phyloP scores from a whole-genome alignment of 64 coral and sea anemone species.

The Montipora foliosa region DNA sequence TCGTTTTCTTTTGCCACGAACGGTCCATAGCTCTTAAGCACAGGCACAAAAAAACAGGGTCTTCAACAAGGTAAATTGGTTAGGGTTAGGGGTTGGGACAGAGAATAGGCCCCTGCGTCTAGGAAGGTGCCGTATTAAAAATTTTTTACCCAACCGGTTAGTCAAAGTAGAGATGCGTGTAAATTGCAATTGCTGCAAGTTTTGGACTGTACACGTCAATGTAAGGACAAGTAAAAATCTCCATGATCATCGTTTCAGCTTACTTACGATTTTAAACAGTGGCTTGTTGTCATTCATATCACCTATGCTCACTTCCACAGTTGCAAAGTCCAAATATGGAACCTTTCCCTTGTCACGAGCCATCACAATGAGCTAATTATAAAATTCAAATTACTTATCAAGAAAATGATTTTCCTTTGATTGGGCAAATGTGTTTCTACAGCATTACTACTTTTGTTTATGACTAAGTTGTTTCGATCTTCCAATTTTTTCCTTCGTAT shows the following conservation, averaged over 20 bases:
- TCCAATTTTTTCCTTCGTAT: too few relatives aligned
- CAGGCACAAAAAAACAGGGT: neutral
- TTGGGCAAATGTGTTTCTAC: too few relatives aligned
- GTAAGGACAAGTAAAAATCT: neutral
- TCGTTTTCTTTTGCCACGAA: conserved; percentile 80
- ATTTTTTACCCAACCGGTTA: too few relatives aligned
- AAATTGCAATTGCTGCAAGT: too few relatives aligned
- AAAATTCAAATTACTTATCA: too few relatives aligned
- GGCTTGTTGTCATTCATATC: conserved; percentile 95
- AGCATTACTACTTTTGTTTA: too few relatives aligned
- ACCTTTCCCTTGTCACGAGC: conserved; percentile 85
- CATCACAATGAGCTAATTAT: conserved; percentile 89
- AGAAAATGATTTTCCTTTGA: too few relatives aligned
- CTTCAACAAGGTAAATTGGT: neutral
- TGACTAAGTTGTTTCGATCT: too few relatives aligned
- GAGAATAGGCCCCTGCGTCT: neutral
- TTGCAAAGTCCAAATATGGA: conserved; percentile 97
- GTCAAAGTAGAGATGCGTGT: too few relatives aligned
- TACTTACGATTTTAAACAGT: conserved; percentile 60
- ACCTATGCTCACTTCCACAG: conserved; percentile 83
- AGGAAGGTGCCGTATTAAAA: too few relatives aligned
- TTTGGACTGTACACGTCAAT: neutral
- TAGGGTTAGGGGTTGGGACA: too few relatives aligned
- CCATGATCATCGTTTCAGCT: neutral
- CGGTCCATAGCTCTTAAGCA: conserved; percentile 80